These are phyloP conservation scores for Brachycybe producta DNA, from an alignment of 2,888 invertebrate species.

Conservation along the genomic window DNA sequence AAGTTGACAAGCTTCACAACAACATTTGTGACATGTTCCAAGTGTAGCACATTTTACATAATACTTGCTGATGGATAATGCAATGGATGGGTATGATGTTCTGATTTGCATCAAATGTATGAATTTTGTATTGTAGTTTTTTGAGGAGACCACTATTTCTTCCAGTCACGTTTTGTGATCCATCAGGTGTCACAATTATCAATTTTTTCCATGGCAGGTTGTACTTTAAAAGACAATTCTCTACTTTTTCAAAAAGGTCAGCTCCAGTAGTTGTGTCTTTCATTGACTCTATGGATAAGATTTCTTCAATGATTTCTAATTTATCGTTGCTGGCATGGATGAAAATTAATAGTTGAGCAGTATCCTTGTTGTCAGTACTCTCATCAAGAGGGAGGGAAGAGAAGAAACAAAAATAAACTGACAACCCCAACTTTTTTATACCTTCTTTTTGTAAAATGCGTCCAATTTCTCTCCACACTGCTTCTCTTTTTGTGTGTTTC, in stretches of 20 bases:
- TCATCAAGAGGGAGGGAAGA: conserved; percentile 20
- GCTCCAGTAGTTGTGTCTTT: conserved; percentile 16
- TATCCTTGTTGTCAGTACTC: conserved; percentile 20
- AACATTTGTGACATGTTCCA: neutral
- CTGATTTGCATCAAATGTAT: neutral
- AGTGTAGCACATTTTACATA: neutral
- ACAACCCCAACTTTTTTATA: too few species aligned
- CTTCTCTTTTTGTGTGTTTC: too few species aligned
- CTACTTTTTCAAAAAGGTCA: conserved; percentile 6
- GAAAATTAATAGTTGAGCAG: conserved; percentile 19
- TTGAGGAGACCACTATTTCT: neutral
- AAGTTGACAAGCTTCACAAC: neutral
- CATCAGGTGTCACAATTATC: neutral
- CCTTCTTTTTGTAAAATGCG: too few species aligned
- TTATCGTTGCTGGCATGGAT: conserved; percentile 18
- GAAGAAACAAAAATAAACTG: too few species aligned
- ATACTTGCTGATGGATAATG: conserved; percentile 4
- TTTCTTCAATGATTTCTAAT: conserved; percentile 19
- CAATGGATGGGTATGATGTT: conserved; percentile 1
- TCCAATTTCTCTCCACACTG: too few species aligned
- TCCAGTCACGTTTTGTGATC: neutral
- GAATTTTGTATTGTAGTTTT: too few species aligned
- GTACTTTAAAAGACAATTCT: neutral
- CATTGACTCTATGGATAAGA: conserved; percentile 6
- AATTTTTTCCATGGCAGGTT: neutral